Base-by-base conservation (phyloP, 1,140 invertebrate genomes). In the Ips nitidus region DNA sequence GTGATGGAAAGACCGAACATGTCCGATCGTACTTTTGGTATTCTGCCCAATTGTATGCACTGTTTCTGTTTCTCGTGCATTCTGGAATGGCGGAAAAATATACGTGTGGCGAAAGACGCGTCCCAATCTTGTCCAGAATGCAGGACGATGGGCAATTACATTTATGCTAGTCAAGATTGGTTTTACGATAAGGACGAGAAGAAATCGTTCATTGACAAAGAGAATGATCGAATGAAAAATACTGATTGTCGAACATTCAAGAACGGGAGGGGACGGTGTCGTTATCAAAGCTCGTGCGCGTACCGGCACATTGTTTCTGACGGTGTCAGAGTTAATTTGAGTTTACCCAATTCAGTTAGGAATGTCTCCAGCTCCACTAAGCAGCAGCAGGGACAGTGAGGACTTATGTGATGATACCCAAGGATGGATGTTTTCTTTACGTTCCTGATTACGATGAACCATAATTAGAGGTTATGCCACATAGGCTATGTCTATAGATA, bases 231-330 rank as follows among this genome's bases (percentile, higher is more conserved):
- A 55, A 80, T 94, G 70, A 88, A 88, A 85, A 90, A 84, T 74
- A 94, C 94, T 81, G 85, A 90, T 73, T 96, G 94, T 82, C 93
- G 91, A 76, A 95, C 95, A 79, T 95, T 94, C 78, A 89, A 89
- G 63, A 84, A 88, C 80, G 92, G 91, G 3, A 81, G 84, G 68
- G 91, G 91, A 38, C 88, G 88, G 73, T 96, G 94, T 84, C 94
- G 93, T 3, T 95, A 96, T 81, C 92, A 92, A 52, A 92, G 94
- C 76, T 94, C 93, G 75, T 96, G 94, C 76, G 94, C 95, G 76
- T 96, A 95, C 76, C 85, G 89, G 47, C 94, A 95, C 79, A 89
- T 90, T 52, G 82, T 90, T 71, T 88, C 91, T 2, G 90, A 94
- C 81, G 93, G 93, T 4, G 87, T 85, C 8, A 87, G 87, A 73